phyloP scores from a whole-genome alignment of 1,140 invertebrate genomes.

The Listronotus bonariensis region DNA sequence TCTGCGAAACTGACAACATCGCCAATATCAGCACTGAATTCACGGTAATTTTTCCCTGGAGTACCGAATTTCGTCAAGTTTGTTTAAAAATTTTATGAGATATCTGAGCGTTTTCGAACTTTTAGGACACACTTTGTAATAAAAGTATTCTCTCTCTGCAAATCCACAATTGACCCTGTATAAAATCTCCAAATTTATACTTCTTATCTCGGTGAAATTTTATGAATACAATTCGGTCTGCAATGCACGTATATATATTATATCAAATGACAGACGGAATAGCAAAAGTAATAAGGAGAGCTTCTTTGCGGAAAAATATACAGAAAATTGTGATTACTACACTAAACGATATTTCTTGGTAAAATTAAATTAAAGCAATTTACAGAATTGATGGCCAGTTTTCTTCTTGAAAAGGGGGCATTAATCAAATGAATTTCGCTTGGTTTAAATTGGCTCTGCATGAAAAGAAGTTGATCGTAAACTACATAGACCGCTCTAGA shows the following conservation, averaged over 20 bases:
- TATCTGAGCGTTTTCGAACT: too few relatives aligned
- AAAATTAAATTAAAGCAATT: conserved; percentile 40
- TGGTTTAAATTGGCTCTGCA: conserved; percentile 38
- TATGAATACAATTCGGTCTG: conserved; percentile 37
- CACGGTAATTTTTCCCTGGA: too few relatives aligned
- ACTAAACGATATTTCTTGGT: conserved; percentile 37
- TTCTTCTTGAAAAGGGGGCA: conserved; percentile 34
- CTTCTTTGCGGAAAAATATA: conserved; percentile 35
- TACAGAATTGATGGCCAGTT: conserved; percentile 38
- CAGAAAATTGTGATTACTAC: conserved; percentile 36
- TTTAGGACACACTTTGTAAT: too few relatives aligned
- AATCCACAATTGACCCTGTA: conserved; percentile 29
- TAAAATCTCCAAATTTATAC: conserved; percentile 32
- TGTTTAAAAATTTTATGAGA: too few relatives aligned
- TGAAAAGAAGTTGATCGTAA: conserved; percentile 37
- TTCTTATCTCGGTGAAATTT: conserved; percentile 34
- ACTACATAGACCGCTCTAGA: conserved; percentile 30
- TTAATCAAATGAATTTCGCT: conserved; percentile 38
- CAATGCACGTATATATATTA: conserved; percentile 36
- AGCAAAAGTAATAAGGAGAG: conserved; percentile 33
- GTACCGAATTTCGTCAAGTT: too few relatives aligned
- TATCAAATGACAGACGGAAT: conserved; percentile 36
- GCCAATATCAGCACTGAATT: too few relatives aligned
- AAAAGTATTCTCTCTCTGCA: too few relatives aligned
- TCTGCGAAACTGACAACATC: too few relatives aligned